Base-by-base conservation (phyloP, 2,888 invertebrate genomes). In the Rhodophaea formosa region DNA sequence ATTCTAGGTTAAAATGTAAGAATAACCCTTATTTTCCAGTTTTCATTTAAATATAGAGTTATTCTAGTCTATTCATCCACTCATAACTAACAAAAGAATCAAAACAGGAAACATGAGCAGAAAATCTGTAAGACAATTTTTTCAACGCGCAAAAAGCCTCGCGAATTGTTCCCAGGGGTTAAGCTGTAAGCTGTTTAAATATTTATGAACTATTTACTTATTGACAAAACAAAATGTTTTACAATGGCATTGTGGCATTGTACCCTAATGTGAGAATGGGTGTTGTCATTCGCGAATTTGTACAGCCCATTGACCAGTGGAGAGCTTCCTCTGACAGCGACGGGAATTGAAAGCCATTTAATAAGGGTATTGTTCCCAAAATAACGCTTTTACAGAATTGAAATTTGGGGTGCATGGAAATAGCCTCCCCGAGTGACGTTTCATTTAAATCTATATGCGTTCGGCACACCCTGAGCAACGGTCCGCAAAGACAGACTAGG, bases 171-270 rank as follows among this genome's bases (percentile, higher is more conserved):
- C 74, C 73, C 75, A 78, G 79, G 77, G 76, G 79, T 79, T 79
- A 76, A 74, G 68, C 67, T 67, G 67, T 75, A 81, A 84, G 86
- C 83, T 82, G 82, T 85, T 88, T 80, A 85, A 88, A 88, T 86
- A 88, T 86, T 88, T 86, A 86, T 79, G 81, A 67, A 80, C 75
- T 83, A 82, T 87, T 85, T 87, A 79, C 75, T 79, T 84, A 84
- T 87, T 88, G 86, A 81, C 87, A 83, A 88, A 89, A 88, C 86
- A 86, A 79, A 80, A 82, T 82, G 68, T 68, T 61, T 59, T 66
- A 87, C 86, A 88, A 87, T 86, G 68, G 80, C 63, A 65, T 70
- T 74, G 66, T 66, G 60, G 66, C 57, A 79, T 85, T 84, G 86
- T 83, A 64, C 67, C 63, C 53, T 59, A 62, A 69, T 71, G 70